Percentiles rank a stretch among this genome's conserved stretches.
phyloP scores from a whole-genome alignment of 35 echinoderm and acorn worm species.

The Ophioderma brevispina region DNA sequence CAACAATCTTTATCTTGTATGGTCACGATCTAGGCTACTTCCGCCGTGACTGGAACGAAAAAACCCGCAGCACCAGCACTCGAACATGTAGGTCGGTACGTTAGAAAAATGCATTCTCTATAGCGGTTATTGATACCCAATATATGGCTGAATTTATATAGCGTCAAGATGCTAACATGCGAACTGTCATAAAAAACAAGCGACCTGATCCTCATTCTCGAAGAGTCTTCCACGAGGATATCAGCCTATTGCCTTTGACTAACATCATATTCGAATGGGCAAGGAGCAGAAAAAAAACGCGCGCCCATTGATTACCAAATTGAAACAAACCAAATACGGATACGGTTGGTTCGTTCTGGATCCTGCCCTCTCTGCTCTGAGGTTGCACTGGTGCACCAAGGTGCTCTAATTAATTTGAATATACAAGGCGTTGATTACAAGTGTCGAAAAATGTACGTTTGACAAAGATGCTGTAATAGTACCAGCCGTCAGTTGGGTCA shows the following conservation, averaged over 20 bases:
- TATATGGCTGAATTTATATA: slow-evolving; percentile 73
- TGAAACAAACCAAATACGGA: slow-evolving; percentile 33
- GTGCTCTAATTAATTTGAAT: slow-evolving; percentile 45
- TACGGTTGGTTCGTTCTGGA: slow-evolving; percentile 10
- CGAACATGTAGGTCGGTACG: not conserved
- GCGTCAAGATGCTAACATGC: slow-evolving; percentile 53
- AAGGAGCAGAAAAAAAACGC: slow-evolving; percentile 51
- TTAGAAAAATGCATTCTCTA: slow-evolving; percentile 42
- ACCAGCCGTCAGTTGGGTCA: not conserved
- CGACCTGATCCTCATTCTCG: not conserved
- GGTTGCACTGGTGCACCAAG: slow-evolving; percentile 10
- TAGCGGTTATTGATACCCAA: slow-evolving; percentile 49
- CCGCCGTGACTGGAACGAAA: not conserved
- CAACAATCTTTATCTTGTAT: not conserved
- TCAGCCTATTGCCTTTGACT: slow-evolving; percentile 47
- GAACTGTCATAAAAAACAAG: slow-evolving; percentile 35
- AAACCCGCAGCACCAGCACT: not conserved
- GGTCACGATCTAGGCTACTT: not conserved
- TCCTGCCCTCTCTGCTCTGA: slow-evolving; percentile 34
- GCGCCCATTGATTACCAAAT: slow-evolving; percentile 63
- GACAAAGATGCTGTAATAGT: slow-evolving; percentile 3
- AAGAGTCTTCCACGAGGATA: not conserved
- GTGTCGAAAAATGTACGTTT: slow-evolving; percentile 54
- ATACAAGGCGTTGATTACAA: slow-evolving; percentile 47
- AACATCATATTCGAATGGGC: slow-evolving; percentile 64